Conservation (phyloP, 2,888 invertebrate species). For the Graphium colonna region DNA sequence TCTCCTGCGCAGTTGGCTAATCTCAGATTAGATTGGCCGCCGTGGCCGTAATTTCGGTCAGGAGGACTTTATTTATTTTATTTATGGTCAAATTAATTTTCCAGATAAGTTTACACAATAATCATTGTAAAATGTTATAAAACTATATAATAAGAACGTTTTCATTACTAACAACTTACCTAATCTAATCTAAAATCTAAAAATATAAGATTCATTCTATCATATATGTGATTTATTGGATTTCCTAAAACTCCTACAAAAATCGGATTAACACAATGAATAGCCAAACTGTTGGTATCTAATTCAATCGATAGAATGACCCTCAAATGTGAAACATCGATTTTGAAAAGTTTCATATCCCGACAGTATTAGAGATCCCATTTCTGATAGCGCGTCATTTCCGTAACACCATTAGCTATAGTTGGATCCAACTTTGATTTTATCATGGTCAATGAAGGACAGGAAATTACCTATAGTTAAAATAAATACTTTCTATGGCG, state of each 20-base stretch:
- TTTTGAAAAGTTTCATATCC: slow-evolving; percentile 9
- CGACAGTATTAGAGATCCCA: slow-evolving; percentile 15
- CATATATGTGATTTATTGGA: not conserved
- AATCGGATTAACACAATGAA: not conserved
- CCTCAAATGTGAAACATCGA: slow-evolving; percentile 4
- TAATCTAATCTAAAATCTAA: not conserved
- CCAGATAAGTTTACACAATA: too few relatives aligned
- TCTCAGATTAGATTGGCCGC: too few relatives aligned
- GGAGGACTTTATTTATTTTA: too few relatives aligned
- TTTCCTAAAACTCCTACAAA: not conserved
- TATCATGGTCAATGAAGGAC: not conserved
- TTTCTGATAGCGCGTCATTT: slow-evolving; percentile 14
- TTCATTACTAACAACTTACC: not conserved
- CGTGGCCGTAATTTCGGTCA: too few relatives aligned
- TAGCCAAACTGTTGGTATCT: not conserved
- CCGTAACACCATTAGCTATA: slow-evolving; percentile 6
- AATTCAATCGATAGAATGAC: not conserved
- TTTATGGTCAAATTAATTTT: too few relatives aligned
- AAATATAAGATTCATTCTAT: not conserved
- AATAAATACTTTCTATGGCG: too few relatives aligned
- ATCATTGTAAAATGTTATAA: too few relatives aligned
- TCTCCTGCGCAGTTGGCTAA: too few relatives aligned
- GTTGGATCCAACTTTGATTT: slow-evolving; percentile 2
- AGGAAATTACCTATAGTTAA: not conserved
- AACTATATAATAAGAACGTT: too few relatives aligned